Evolutionary conservation across 2,888 invertebrate species (phyloP), one percentile per base, ranked within the genome.

Genomic region (Nomada goodeniana): DNA sequence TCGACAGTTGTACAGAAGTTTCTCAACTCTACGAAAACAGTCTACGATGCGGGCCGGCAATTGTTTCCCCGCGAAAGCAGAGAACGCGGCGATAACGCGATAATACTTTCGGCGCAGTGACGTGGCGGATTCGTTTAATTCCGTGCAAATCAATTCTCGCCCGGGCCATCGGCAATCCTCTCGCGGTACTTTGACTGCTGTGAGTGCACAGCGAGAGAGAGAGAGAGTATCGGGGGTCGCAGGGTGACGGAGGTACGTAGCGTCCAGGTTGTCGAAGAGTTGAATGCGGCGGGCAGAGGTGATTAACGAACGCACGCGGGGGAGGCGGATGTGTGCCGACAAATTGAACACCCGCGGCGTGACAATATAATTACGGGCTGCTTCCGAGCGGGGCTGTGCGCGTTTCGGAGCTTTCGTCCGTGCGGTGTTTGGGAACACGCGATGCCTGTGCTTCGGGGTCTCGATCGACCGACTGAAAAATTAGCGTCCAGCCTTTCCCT

Each of bases 291-390:
- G 57, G 20, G 42, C 59, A 61, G 61, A 52, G 83, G 61, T 75
- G 74, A 76, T 82, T 82, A 76, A 79, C 72, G 79, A 82, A 79
- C 67, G n/a, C n/a, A 60, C 36, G 76, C 72, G 75, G 73, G 76
- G 84, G 84, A 78, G 81, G 72, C 69, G 85, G 85, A 80, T 83
- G 85, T 74, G 80, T 74, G 78, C 69, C 86, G 83, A 88, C 88
- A 88, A 88, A 84, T 86, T 85, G 86, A 88, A 88, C 88, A 88
- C 85, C 86, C 88, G 88, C 86, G 88, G 83, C 86, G 85, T 88
- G 88, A 88, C 88, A 85, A 88, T 86, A 88, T 88, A 88, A 88
- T 88, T 88, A 86, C 86, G 80, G 84, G 74, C 77, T 74, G 75
- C 73, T 72, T 59, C 68, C 72, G 57, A 68, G 50, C 55, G 82